A percentile compares a stretch with the other conserved stretches of the same genome.
Evolutionary conservation across 2,797 vertebrate species (phyloP).

Genomic region (Mastacembelus armatus): DNA sequence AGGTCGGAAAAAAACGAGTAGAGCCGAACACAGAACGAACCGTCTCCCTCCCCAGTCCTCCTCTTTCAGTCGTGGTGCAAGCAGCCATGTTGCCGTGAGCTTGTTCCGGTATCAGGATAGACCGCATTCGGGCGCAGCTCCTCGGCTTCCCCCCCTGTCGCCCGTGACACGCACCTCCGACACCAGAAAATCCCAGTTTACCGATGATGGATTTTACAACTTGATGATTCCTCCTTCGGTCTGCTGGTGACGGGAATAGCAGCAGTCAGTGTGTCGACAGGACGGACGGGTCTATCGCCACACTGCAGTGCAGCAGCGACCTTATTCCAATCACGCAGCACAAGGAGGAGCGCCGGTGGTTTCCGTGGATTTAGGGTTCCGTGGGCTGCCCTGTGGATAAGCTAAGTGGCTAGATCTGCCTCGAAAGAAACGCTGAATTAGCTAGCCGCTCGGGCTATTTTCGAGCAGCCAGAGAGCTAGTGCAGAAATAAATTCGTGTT

Average conservation of each 20-base stretch:
- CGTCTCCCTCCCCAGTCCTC: conserved; percentile 41
- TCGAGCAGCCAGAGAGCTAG: conserved; percentile 30
- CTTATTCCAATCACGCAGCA: conserved; percentile 78
- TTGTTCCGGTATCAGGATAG: conserved; percentile 87
- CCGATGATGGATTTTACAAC: conserved; percentile 80
- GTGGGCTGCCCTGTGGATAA: conserved; percentile 56
- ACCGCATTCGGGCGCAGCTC: conserved; percentile 76
- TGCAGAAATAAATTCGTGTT: conserved; percentile 34
- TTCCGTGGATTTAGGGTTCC: conserved; percentile 72
- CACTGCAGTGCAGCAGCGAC: conserved; percentile 78
- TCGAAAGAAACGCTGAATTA: conserved; percentile 36
- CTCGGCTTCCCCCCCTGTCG: conserved; percentile 55
- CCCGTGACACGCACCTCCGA: conserved; percentile 62
- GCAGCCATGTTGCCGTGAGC: conserved; percentile 87
- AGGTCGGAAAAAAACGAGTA: conserved; percentile 65
- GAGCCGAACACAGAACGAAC: conserved; percentile 56
- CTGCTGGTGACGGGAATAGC: conserved; percentile 42
- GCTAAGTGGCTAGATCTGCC: conserved; percentile 66
- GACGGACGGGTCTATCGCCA: conserved; percentile 59
- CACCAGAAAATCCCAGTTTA: conserved; percentile 47
- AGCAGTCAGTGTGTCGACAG: conserved; percentile 50
- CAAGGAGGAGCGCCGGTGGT: conserved; percentile 72
- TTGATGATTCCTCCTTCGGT: conserved; percentile 56
- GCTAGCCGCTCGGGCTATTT: conserved; percentile 61
- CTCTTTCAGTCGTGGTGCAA: conserved; percentile 79